A percentile compares a stretch with the other conserved stretches of the same genome.
phyloP scores from a whole-genome alignment of 2,888 invertebrate genomes.

The Thymelicus lineola region DNA sequence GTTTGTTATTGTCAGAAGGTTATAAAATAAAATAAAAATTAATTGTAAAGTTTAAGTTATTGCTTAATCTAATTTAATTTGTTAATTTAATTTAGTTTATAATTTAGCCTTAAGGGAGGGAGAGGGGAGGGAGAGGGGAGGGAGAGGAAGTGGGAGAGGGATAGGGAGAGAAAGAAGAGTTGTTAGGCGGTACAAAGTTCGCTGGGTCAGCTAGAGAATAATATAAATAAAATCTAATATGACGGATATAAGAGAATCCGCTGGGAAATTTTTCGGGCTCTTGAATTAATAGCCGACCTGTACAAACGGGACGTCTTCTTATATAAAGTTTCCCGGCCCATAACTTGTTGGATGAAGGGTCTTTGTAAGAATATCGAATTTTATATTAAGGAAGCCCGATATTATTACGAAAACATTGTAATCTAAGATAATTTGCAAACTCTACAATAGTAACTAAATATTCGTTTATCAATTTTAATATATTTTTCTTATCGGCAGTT shows the following conservation, averaged over 20 bases:
- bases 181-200: no score
- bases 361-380: constrained; percentile 4
- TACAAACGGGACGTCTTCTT: constrained; percentile 15
- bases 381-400: neutral
- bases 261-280: constrained; percentile 8
- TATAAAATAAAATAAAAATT: no score
- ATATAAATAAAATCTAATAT: constrained; percentile 5
- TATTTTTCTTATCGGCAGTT: neutral
- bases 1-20: no score
- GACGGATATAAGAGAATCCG: neutral
- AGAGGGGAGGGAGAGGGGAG: no score
- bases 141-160: no score
- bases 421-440: neutral
- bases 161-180: no score
- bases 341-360: constrained; percentile 8
- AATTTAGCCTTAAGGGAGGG: no score
- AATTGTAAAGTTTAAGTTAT: no score
- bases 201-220: neutral
- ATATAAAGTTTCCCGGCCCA: constrained; percentile 16
- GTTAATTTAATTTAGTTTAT: no score
- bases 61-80: no score
- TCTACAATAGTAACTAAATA: constrained; percentile 8
- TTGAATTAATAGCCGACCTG: constrained; percentile 11
- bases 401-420: neutral
- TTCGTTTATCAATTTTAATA: neutral